Base-by-base conservation (phyloP, 1,140 invertebrate genomes). In the Micrasema longulum region DNA sequence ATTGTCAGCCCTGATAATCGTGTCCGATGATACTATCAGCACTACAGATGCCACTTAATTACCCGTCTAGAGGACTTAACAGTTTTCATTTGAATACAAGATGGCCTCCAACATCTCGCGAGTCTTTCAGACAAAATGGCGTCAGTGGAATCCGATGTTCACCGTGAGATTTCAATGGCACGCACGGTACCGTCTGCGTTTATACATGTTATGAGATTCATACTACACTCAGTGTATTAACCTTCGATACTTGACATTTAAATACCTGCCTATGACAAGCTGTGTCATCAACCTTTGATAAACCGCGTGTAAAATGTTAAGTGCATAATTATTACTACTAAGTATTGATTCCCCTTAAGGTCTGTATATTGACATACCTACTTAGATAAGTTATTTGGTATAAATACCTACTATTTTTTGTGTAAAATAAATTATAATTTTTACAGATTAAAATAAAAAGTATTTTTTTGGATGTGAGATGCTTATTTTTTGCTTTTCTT, bases 111-210 rank as follows among this genome's bases (percentile, higher is more conserved):
- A 9, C 41, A 41, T 41, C 38, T 60, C 14, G 22, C 9, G 23
- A 20, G n/a, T n/a, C 23, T 11, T 22, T 6, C 7, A 60, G 55
- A 60, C 31, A 10, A 36, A 36, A 22, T 63, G 53, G 35, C 67
- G 62, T 63, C 53, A 70, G 18, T n/a, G n/a, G 52, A 52, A 47
- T 55, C 45, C 69, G 72, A 74, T 74, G 72, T 70, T 74, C 67
- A 66, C 72, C 72, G 67, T 74, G 72, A 70, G 72, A 67, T 74
- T 68, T 74, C 72, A 74, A 70, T 65, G 67, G 64, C 64, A 20
- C 55, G 62, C 47, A 45, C 31, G 41, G 18, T 53, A 45, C n/a
- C 18, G 31, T 35, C 53, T 7, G 31, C 31, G 6, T 36, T 57
- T 16, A 18, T 12, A n/a, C 31, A 18, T 38, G 36, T 20, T 36